Evolutionary conservation across 2,888 invertebrate genomes (phyloP).

Genomic region (Augochlorella aurata): DNA sequence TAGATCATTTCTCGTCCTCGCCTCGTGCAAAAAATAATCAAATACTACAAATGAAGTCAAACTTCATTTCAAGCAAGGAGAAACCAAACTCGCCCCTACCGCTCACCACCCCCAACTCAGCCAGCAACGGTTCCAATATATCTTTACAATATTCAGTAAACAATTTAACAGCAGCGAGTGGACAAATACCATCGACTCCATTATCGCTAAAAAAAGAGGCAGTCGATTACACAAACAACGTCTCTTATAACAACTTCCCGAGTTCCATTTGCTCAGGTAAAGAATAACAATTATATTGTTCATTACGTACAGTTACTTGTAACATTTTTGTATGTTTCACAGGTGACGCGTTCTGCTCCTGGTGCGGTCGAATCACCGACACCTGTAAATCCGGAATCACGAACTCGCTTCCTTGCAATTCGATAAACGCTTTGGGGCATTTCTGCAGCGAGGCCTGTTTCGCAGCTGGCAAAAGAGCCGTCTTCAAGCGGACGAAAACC

Average conservation of each 20-base stretch:
- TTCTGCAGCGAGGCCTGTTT: constrained; percentile 96
- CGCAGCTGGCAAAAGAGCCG: constrained; percentile 93
- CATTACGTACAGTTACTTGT: background rate
- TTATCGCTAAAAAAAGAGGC: constrained; percentile 68
- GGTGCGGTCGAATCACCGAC: constrained; percentile 83
- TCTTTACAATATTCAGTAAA: constrained; percentile 50
- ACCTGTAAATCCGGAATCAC: constrained; percentile 82
- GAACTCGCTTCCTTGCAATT: constrained; percentile 77
- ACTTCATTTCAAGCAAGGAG: constrained; percentile 48
- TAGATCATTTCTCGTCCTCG: constrained; percentile 79
- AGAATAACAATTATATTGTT: background rate
- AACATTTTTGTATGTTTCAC: constrained; percentile 7
- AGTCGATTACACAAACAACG: constrained; percentile 64
- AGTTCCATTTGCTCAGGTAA: constrained; percentile 73
- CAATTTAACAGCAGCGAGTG: constrained; percentile 54
- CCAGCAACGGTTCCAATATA: constrained; percentile 63
- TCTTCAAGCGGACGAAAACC: constrained; percentile 94
- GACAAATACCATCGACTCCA: constrained; percentile 63
- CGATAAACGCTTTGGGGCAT: constrained; percentile 80
- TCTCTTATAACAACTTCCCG: constrained; percentile 70
- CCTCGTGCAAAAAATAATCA: constrained; percentile 62
- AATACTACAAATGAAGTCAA: constrained; percentile 55
- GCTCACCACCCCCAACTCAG: constrained; percentile 18
- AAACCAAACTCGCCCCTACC: constrained; percentile 60
- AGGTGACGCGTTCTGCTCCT: constrained; percentile 72